A percentile compares a stretch with the other conserved stretches of the same genome.
Conservation (phyloP, 2,888 invertebrate species). For the Stictocephala bisonia region DNA sequence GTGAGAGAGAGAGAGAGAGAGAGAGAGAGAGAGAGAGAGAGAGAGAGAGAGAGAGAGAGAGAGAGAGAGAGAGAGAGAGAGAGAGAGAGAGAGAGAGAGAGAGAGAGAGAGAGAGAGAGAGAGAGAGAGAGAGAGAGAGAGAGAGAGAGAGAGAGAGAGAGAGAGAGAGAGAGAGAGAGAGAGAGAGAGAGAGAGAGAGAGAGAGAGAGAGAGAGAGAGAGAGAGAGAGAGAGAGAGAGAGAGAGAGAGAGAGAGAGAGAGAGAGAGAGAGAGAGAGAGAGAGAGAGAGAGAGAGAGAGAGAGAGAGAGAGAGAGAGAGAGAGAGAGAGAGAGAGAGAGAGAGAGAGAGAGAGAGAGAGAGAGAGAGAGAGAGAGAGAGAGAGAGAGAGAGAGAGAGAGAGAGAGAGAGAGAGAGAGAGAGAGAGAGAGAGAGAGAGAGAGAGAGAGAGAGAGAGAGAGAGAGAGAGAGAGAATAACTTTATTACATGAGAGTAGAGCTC, state of each 20-base stretch:
- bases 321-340: constrained; percentile 8
- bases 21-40: no score
- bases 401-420: not conserved
- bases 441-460: no score
- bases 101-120: no score
- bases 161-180: constrained; percentile 17
- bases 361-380: not conserved
- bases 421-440: not conserved
- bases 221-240: not conserved
- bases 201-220: constrained; percentile 20
- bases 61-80: no score
- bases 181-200: constrained; percentile 17
- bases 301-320: constrained; percentile 26
- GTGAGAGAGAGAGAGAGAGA: no score
- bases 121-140: not conserved
- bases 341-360: constrained; percentile 9
- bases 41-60: no score
- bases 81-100: no score
- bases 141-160: not conserved
- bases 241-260: not conserved
- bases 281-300: constrained; percentile 39
- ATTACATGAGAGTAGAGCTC: no score
- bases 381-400: not conserved
- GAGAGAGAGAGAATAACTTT: no score
- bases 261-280: constrained; percentile 47